Evolutionary conservation across 2,797 vertebrate species (phyloP), one percentile per base, ranked within the genome.

Genomic region (Lindbergichthys nudifrons): DNA sequence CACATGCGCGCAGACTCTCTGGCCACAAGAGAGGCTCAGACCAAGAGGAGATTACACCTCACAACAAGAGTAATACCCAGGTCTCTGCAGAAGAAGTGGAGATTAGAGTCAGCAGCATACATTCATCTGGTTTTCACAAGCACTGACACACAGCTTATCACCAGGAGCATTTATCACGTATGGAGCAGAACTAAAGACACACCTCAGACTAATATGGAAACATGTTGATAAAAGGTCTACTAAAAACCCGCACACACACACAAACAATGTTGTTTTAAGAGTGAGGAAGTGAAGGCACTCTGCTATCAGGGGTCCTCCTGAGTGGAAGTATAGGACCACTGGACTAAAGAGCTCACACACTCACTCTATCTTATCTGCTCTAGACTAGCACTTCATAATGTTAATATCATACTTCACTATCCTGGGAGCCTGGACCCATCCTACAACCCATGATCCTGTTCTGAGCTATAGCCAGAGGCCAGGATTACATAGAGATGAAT

Each of bases 1-100:
- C 59, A 74, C 26, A 41, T 45, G 2, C 15, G 3, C 18, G 9
- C 46, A 66, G 62, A 73, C 67, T 74, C 60, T 65, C 53, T 48
- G 87, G 84, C 83, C 83, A 81, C 63, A 56, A 48, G 67, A 89
- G 83, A 77, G 74, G 74, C 83, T 88, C 80, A 76, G 79, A 75
- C 81, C 82, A 58, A 79, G 87, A 86, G 81, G 85, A 88, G 90
- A 90, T 93, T 92, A 94, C 84, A 87, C 77, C 80, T 82, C 68
- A 76, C 83, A 87, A 87, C 82, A 80, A 75, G 84, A 89, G 79
- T 88, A 93, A 92, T 89, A 84, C 83, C 81, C 68, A 75, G 84
- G 79, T 86, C 89, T 88, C 80, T n/a, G 70, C 78, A 87, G 77
- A 83, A 90, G 80, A 82, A 75, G 86, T 30, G 43, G 81, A 91